Percentiles rank a stretch among this genome's conserved stretches.
Evolutionary conservation across 2,797 vertebrate genomes (phyloP).

Genomic region (Megalops cyprinoides): DNA sequence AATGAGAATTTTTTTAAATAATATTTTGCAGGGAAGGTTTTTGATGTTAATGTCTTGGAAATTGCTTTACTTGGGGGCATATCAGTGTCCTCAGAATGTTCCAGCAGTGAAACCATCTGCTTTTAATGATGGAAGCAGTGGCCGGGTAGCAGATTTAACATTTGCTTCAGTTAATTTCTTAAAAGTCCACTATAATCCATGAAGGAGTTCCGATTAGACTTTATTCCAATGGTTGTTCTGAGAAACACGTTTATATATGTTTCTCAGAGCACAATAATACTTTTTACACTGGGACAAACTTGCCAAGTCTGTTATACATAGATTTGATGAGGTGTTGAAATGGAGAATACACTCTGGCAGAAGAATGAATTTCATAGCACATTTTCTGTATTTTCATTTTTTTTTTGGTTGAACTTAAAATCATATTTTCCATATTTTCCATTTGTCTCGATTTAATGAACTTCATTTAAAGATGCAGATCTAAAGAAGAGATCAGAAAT

Average conservation of each 20-base stretch:
- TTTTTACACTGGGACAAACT: neutral
- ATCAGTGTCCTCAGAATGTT: neutral
- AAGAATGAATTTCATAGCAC: neutral
- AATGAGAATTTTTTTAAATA: neutral
- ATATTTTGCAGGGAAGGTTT: neutral
- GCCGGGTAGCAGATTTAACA: neutral
- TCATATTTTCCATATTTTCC: neutral
- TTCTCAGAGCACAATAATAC: neutral
- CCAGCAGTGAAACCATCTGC: neutral
- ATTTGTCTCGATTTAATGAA: neutral
- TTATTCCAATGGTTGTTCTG: neutral
- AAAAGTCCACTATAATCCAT: neutral
- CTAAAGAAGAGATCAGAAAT: no score
- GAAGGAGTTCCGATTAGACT: neutral
- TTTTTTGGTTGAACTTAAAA: neutral
- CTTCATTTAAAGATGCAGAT: neutral
- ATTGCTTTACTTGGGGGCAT: neutral
- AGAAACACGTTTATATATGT: neutral
- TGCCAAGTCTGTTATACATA: neutral
- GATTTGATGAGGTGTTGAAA: neutral
- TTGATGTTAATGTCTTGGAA: neutral
- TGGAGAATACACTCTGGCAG: slow-evolving; percentile 8
- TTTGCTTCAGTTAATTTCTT: neutral
- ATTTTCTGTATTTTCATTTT: neutral
- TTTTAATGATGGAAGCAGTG: neutral